Conservation (phyloP, 2,888 invertebrate species). For the Hydrotaea cyrtoneurina region DNA sequence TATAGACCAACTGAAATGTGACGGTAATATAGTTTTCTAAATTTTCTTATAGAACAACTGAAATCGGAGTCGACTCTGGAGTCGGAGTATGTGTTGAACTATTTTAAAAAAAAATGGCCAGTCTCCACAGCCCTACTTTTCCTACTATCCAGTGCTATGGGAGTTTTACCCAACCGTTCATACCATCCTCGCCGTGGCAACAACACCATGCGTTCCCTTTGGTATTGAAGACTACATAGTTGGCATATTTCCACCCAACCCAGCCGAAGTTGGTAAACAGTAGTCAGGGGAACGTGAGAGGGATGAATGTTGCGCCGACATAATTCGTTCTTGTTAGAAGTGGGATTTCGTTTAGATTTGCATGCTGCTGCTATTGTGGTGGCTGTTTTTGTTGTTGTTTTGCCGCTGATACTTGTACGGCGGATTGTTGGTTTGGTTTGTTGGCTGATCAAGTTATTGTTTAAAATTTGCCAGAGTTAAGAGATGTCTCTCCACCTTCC, state of each 20-base stretch:
- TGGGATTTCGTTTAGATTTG: not conserved
- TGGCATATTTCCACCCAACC: not conserved
- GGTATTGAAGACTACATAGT: not conserved
- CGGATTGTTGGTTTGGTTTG: not conserved
- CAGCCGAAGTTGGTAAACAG: not conserved
- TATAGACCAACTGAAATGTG: too few species aligned
- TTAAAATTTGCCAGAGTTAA: not conserved
- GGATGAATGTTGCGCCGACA: too few species aligned
- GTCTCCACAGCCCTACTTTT: too few species aligned
- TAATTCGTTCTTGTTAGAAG: conserved; percentile 4
- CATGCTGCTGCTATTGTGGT: not conserved
- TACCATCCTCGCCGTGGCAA: not conserved
- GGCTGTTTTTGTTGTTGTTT: not conserved
- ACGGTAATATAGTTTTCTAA: too few species aligned
- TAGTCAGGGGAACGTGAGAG: not conserved
- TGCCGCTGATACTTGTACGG: not conserved
- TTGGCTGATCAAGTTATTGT: conserved; percentile 3
- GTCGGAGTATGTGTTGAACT: too few species aligned
- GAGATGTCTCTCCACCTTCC: not conserved
- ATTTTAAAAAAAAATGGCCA: too few species aligned
- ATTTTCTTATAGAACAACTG: too few species aligned
- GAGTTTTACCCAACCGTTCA: too few species aligned
- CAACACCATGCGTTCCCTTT: not conserved
- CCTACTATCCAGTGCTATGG: too few species aligned
- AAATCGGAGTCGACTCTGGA: too few species aligned